Evolutionary conservation across 2,797 vertebrate species (phyloP).

Genomic region (Chromobotia macracanthus): DNA sequence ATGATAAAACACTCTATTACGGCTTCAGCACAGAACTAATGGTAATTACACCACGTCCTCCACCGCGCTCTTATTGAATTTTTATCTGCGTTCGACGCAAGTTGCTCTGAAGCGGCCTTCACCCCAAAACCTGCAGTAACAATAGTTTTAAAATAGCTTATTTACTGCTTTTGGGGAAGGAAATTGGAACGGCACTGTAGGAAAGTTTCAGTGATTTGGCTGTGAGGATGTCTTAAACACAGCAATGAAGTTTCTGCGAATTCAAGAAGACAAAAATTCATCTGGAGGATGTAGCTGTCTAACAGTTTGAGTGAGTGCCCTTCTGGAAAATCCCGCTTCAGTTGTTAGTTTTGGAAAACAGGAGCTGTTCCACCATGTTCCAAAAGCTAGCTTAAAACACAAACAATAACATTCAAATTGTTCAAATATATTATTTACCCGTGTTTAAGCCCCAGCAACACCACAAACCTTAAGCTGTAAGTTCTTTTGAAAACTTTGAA

Average conservation of each 20-base stretch:
- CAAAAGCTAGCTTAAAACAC: too few relatives aligned
- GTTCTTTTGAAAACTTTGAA: too few relatives aligned
- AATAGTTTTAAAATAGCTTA: conserved; percentile 59
- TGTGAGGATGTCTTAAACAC: neutral
- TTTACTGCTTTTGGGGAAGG: conserved; percentile 45
- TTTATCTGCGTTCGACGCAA: conserved; percentile 81
- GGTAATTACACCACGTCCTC: conserved; percentile 90
- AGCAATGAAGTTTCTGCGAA: neutral
- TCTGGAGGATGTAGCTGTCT: neutral
- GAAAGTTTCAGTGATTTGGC: conserved; percentile 35
- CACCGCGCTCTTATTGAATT: conserved; percentile 87
- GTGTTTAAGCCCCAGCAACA: too few relatives aligned
- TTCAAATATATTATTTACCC: too few relatives aligned
- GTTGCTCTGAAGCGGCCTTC: conserved; percentile 67
- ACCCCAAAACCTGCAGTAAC: conserved; percentile 65
- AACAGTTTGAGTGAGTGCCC: neutral
- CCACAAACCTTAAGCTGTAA: too few relatives aligned
- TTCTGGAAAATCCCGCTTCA: neutral
- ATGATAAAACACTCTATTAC: conserved; percentile 93
- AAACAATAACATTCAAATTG: too few relatives aligned
- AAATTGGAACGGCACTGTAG: conserved; percentile 14
- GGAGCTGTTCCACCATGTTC: too few relatives aligned
- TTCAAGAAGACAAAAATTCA: neutral
- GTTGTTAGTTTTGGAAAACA: too few relatives aligned
- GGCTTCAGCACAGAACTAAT: conserved; percentile 86